Base-by-base conservation (phyloP, 2,888 invertebrate genomes). In the Griposia aprilina region DNA sequence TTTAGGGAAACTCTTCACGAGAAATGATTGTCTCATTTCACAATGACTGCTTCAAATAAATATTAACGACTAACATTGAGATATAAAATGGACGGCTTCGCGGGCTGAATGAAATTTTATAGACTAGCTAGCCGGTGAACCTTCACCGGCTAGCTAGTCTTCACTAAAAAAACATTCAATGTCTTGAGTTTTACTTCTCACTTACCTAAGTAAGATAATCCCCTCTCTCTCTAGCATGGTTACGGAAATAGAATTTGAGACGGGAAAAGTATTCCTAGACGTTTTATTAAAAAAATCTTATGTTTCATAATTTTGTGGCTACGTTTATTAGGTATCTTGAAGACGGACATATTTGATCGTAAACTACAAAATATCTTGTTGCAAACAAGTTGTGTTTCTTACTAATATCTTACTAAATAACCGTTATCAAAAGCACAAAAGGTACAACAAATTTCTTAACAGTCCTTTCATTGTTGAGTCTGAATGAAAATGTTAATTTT, bases 31-130 rank as follows among this genome's bases (percentile, higher is more conserved):
- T 85, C 86, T 86, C 86, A 85, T 88, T 86, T 83, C 79, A 84
- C 81, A 81, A 82, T 87, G 81, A 81, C 74, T 82, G 77, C 79
- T 81, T 83, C 80, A 81, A 89, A 89, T 88, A 89, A 87, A 87
- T 88, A 89, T 89, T 88, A 88, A 87, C 86, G 86, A 87, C 80
- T 74, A 80, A 78, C 82, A 78, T 81, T 85, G 78, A 76, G 80
- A 83, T 82, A 82, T 89, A 89, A 88, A 88, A 85, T 78, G 76
- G 77, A 88, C 62, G 83, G 62, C 76, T 74, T 76, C 76, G 75
- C 72, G 78, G 70, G 69, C 50, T 78, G 77, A 81, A 85, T 85
- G 73, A 66, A 82, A 78, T 77, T 86, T 87, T 81, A 87, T 87
- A 75, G 79, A 84, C 73, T 69, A 84, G 71, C 73, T 71, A 81